These are phyloP conservation scores for Habroteleia sp. DNA, from an alignment of 2,888 invertebrate genomes.

Conservation along the genomic window DNA sequence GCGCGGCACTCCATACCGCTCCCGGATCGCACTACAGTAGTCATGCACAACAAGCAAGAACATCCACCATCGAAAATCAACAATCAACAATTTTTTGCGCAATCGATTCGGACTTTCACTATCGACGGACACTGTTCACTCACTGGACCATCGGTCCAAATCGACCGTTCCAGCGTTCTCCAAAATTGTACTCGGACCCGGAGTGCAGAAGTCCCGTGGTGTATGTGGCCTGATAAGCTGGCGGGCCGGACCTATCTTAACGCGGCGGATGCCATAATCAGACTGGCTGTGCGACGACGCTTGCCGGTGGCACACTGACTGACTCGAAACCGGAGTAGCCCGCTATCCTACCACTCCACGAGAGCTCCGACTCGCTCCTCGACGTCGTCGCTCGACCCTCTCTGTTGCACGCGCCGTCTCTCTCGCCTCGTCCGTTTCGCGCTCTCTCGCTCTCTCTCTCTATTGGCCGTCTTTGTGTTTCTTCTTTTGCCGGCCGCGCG, in stretches of 20 bases:
- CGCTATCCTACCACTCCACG: conserved; percentile 77
- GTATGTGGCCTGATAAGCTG: conserved; percentile 29
- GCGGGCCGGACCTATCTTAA: conserved; percentile 62
- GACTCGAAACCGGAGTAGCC: conserved; percentile 78
- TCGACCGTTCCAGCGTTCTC: not conserved
- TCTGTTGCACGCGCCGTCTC: conserved; percentile 27
- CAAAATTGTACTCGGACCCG: not conserved
- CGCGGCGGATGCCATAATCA: conserved; percentile 61
- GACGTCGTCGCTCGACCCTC: conserved; percentile 29
- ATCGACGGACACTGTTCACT: conserved; percentile 14
- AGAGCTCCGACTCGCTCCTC: conserved; percentile 40
- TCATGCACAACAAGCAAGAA: conserved; percentile 29
- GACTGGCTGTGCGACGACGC: conserved; percentile 67
- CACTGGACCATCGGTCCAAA: not conserved
- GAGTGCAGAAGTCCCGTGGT: conserved; percentile 5
- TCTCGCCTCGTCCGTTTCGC: conserved; percentile 8
- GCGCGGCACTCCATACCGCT: conserved; percentile 48
- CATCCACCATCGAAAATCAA: too few relatives aligned
- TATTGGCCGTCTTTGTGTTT: conserved; percentile 62
- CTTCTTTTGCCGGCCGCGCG: conserved; percentile 28
- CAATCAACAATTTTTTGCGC: not conserved
- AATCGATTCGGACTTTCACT: conserved; percentile 25
- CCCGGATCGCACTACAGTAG: conserved; percentile 29
- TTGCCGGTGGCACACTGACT: conserved; percentile 81
- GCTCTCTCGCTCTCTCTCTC: conserved; percentile 40